Conservation (phyloP, 2,888 invertebrate species). For the Drosophila neonasuta region DNA sequence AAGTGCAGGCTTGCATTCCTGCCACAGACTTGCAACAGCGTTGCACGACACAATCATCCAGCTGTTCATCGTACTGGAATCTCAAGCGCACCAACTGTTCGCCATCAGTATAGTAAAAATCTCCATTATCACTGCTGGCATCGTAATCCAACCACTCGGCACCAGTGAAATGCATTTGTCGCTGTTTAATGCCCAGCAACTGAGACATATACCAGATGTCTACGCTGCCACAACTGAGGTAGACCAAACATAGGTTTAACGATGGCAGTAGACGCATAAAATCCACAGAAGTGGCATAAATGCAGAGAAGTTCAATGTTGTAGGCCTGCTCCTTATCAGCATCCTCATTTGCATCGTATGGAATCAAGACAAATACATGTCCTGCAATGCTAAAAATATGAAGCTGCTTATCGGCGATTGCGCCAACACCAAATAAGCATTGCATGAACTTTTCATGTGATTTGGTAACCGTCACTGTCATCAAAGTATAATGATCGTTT, state of each 20-base stretch:
- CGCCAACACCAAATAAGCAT: slow-evolving; percentile 48
- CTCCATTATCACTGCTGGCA: slow-evolving; percentile 56
- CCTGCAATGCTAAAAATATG: slow-evolving; percentile 78
- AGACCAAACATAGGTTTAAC: slow-evolving; percentile 70
- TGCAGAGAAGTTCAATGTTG: slow-evolving; percentile 59
- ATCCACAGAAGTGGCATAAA: slow-evolving; percentile 67
- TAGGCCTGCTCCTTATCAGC: slow-evolving; percentile 23
- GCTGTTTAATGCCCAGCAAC: slow-evolving; percentile 59
- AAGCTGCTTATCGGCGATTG: slow-evolving; percentile 37
- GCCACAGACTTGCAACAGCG: slow-evolving; percentile 66
- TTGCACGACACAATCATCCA: slow-evolving; percentile 64
- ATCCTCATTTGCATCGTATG: slow-evolving; percentile 29
- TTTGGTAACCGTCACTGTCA: slow-evolving; percentile 55
- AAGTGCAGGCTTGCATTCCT: slow-evolving; percentile 79
- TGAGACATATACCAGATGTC: slow-evolving; percentile 79
- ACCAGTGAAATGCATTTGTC: slow-evolving; percentile 68
- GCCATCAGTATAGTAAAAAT: slow-evolving; percentile 77
- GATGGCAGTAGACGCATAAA: slow-evolving; percentile 64
- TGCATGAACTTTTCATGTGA: slow-evolving; percentile 71
- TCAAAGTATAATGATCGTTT: slow-evolving; percentile 71
- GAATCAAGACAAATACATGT: slow-evolving; percentile 71
- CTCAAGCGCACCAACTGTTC: slow-evolving; percentile 70
- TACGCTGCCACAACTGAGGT: slow-evolving; percentile 76
- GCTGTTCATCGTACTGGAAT: slow-evolving; percentile 60
- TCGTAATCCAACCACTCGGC: slow-evolving; percentile 70